Evolutionary conservation across 2,888 invertebrate genomes (phyloP).

Genomic region (Mycalesis mineus): DNA sequence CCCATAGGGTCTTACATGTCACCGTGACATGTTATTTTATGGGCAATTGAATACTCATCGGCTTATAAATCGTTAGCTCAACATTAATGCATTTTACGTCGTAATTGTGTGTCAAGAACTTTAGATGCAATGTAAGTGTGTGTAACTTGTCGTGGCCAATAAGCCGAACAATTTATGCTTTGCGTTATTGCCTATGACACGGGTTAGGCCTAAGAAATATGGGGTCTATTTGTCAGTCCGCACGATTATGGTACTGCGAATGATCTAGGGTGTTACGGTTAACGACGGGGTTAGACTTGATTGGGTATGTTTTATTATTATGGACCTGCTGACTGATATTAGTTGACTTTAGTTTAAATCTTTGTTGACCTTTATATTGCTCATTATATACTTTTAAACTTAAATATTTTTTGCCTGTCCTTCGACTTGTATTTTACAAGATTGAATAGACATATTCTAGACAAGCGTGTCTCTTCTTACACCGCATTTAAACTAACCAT

Average conservation of each 20-base stretch:
- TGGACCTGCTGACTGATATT: not conserved
- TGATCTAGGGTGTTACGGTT: conserved; percentile 7
- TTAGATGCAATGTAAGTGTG: conserved; percentile 14
- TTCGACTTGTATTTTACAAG: no score
- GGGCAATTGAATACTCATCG: conserved; percentile 23
- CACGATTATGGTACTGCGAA: conserved; percentile 2
- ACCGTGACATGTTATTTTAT: conserved; percentile 19
- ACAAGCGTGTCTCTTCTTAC: no score
- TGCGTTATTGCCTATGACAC: conserved; percentile 7
- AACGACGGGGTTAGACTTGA: not conserved
- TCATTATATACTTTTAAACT: no score
- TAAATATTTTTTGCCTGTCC: no score
- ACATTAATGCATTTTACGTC: conserved; percentile 24
- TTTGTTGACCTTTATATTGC: no score
- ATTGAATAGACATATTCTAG: no score
- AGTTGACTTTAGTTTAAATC: no score
- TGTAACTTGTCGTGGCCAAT: conserved; percentile 13
- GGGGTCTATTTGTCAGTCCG: conserved; percentile 8
- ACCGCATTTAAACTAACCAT: no score
- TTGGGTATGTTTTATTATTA: not conserved
- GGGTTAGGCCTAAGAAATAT: conserved; percentile 9
- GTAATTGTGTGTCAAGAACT: conserved; percentile 32
- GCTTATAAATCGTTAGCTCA: conserved; percentile 25
- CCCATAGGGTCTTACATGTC: not conserved
- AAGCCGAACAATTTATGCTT: conserved; percentile 14